Evolutionary conservation across 2,797 vertebrate species (phyloP), one percentile per base, ranked within the genome.

Genomic region (Halcyon badia): DNA sequence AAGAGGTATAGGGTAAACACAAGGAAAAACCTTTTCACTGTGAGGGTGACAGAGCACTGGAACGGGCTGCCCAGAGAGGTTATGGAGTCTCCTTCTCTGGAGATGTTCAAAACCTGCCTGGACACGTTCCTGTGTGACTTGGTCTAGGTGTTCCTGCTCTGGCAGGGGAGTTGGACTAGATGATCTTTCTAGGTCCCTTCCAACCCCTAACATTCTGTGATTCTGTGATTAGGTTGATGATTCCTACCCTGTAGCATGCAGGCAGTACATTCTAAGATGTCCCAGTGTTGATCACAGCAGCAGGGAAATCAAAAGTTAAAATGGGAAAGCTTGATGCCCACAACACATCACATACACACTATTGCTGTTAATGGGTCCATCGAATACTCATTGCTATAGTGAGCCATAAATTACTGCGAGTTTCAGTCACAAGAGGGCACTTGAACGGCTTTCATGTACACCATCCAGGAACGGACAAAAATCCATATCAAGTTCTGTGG

Each of bases 401-500:
- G 49, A 92, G 72, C 26, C n/a, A 22, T 57, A 82, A 66, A 82
- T 91, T 57, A 26, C 28, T 60, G 39, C 28, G 28, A 56, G 28
- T 58, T 93, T 84, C 68, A 71, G 75, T 85, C 95, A 71, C 87
- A 78, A 97, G 96, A 94, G 89, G 95, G 95, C 96, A 89, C 79
- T 72, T 95, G 72, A 88, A 61, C 1, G 22, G 65, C 83, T 91
- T 87, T 54, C 39, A 35, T 26, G 14, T 12, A 9, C 46, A 20
- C 19, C 11, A 30, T 22, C 31, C 14, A 31, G 16, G 13, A 77
- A 68, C 46, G 14, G 25, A 25, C 31, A 70, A n/a, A 87, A 73
- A 48, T 26, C 31, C 11, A 6, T n/a, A 26, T 14, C 31, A 44
- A 13, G 8, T 6, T 83, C 56, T 61, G 24, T 16, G 19, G 6